Evolutionary conservation across 2,797 vertebrate genomes (phyloP), one percentile per base, ranked within the genome.

Genomic region (Aselliscus stoliczkanus): DNA sequence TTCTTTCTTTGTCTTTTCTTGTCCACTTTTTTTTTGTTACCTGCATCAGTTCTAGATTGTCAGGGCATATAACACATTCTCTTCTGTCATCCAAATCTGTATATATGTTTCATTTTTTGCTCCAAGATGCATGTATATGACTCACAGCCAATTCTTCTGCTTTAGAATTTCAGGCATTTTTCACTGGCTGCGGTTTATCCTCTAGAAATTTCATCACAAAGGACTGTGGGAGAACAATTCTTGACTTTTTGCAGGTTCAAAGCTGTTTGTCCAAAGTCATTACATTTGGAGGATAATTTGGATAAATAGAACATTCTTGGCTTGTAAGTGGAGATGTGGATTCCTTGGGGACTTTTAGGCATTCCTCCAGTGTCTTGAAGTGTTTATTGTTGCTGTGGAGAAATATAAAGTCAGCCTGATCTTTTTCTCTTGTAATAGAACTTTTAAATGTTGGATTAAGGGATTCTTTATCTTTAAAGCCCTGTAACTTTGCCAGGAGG

Each of bases 251-350:
- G 25, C 13, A 85, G 65, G 44, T 77, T 92, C 56, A 60, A 50
- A 69, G 37, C 31, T 42, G 77, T 76, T 76, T 37, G 15, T 52
- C 54, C 12, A 5, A 17, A 29, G 42, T 90, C 56, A 13, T 60
- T 88, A n/a, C 18, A 54, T 31, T 83, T 75, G 70, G 81, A 93
- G 60, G 72, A 67, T 84, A 50, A 90, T 94, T 90, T 90, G 65
- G 70, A 88, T 94, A 72, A 37, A 70, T 50, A 77, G 89, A 64
- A 96, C 80, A 93, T 90, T 95, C 72, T 93, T 84, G 82, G 44
- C 86, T 87, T 34, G 5, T 54, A 54, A 54, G 52, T 54, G 52
- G 17, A n/a, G 29, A 23, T 9, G 12, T 60, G 2, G 37, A 82
- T 60, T 90, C 80, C 64, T 73, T 94, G 85, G 67, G 21, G 86